Percentiles rank a stretch among this genome's conserved stretches.
Evolutionary conservation across 2,888 invertebrate species (phyloP).

Genomic region (Volucella inflata): DNA sequence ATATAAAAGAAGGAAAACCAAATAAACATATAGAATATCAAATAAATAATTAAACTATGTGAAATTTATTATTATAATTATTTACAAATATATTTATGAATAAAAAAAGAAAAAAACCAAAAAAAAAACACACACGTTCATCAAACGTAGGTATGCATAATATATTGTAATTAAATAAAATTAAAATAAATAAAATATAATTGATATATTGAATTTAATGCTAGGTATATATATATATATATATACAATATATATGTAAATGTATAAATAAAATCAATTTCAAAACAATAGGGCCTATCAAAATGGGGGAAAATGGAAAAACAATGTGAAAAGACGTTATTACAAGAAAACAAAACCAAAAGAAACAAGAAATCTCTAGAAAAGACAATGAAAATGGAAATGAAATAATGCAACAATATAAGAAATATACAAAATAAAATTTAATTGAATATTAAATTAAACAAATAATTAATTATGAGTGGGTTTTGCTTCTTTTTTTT

Average conservation of each 20-base stretch:
- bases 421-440: conserved; percentile 58
- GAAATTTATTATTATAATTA: conserved; percentile 76
- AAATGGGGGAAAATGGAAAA: conserved; percentile 37
- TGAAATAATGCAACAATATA: conserved; percentile 73
- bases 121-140: conserved; percentile 48
- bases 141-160: conserved; percentile 67
- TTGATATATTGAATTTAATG: conserved; percentile 60
- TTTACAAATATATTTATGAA: conserved; percentile 76
- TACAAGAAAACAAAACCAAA: conserved; percentile 38
- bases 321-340: conserved; percentile 48
- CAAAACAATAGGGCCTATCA: conserved; percentile 43
- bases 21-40: conserved; percentile 69
- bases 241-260: conserved; percentile 36
- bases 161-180: conserved; percentile 67
- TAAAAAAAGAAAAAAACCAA: conserved; percentile 25
- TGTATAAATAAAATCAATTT: conserved; percentile 43
- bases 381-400: conserved; percentile 72
- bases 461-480: conserved; percentile 35
- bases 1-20: conserved; percentile 10
- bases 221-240: conserved; percentile 64
- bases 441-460: conserved; percentile 73
- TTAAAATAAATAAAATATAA: conserved; percentile 35
- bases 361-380: conserved; percentile 63
- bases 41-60: conserved; percentile 74
- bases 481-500: conserved; percentile 6